phyloP scores from a whole-genome alignment of 2,888 invertebrate species.

The Temnothorax unifasciatus region DNA sequence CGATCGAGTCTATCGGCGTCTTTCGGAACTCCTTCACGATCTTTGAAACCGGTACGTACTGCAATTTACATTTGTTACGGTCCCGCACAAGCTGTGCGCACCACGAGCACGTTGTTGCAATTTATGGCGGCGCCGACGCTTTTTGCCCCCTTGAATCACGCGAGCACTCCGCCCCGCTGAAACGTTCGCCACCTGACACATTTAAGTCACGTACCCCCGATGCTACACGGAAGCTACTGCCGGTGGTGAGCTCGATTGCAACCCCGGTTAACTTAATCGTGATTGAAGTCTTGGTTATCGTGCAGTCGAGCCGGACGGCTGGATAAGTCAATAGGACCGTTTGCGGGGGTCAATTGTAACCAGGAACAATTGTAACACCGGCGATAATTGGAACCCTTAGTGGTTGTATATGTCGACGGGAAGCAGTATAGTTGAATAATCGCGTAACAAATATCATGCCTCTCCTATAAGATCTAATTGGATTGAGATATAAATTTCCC shows the following conservation, averaged over 20 bases:
- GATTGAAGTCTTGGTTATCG: conserved; percentile 53
- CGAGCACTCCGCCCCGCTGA: conserved; percentile 35
- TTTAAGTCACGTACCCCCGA: conserved; percentile 55
- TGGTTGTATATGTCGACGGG: conserved; percentile 30
- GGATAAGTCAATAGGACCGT: conserved; percentile 53
- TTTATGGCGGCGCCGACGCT: conserved; percentile 40
- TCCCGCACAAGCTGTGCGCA: conserved; percentile 32
- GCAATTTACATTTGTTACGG: conserved; percentile 48
- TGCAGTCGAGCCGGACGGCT: conserved; percentile 37
- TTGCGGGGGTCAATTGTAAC: conserved; percentile 50
- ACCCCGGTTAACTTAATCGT: conserved; percentile 52
- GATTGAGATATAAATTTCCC: background rate
- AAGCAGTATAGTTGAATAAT: conserved; percentile 31
- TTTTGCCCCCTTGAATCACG: conserved; percentile 54
- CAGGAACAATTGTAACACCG: conserved; percentile 46
- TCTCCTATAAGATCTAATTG: background rate
- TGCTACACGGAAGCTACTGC: conserved; percentile 46
- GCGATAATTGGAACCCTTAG: conserved; percentile 46
- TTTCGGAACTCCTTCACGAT: conserved; percentile 13
- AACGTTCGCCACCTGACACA: conserved; percentile 47
- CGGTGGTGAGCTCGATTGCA: conserved; percentile 46
- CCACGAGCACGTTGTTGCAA: conserved; percentile 39
- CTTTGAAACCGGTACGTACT: conserved; percentile 19
- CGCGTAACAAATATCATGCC: conserved; percentile 29
- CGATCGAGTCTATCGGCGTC: conserved; percentile 18